These are phyloP conservation scores for Asarcornis scutulata DNA, from an alignment of 2,113 vertebrate species.

Conservation along the genomic window DNA sequence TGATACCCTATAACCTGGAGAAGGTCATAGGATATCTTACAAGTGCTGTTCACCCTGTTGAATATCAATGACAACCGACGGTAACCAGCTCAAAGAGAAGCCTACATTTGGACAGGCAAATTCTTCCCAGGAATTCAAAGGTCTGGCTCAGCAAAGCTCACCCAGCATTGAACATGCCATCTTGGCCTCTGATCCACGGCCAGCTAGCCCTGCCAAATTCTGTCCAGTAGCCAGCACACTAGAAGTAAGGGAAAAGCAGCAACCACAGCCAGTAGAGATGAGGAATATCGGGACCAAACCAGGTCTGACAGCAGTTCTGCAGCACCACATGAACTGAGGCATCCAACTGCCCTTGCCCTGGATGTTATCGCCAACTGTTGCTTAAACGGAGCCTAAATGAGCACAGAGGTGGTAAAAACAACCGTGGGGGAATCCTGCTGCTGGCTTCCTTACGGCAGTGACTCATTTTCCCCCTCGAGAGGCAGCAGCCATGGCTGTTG, in stretches of 20 bases:
- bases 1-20: not conserved
- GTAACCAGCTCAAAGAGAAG: not conserved
- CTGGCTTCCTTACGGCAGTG: not conserved
- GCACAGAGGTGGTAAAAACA: not conserved
- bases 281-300: not conserved
- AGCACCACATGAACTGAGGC: not conserved
- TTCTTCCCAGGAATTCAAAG: not conserved
- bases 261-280: accelerated
- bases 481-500: not conserved
- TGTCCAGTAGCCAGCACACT: not conserved
- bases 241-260: not conserved
- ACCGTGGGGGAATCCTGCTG: not conserved
- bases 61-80: not conserved
- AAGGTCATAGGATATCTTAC: not conserved
- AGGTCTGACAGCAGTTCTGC: not conserved
- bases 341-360: not conserved
- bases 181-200: not conserved
- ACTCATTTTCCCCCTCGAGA: not conserved
- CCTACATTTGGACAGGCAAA: not conserved
- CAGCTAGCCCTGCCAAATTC: not conserved
- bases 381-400: not conserved
- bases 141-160: not conserved
- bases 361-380: not conserved
- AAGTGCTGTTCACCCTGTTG: not conserved
- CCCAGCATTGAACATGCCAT: not conserved